Evolutionary conservation across 2,113 vertebrate genomes (phyloP).

Genomic region (Tragelaphus strepsiceros): DNA sequence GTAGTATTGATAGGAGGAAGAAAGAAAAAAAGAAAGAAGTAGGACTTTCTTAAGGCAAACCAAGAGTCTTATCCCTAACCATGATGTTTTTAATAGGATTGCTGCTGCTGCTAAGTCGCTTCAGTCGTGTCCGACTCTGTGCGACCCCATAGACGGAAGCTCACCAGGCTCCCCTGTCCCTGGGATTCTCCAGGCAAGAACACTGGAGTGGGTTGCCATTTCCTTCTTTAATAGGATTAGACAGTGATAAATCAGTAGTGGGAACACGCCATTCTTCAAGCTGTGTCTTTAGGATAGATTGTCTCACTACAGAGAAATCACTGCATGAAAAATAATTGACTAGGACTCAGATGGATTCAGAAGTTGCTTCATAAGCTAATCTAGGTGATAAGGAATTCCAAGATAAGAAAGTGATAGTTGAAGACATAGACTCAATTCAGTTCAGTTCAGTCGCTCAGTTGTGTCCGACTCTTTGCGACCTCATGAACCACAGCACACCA

Average conservation of each 20-base stretch:
- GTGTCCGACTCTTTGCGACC: not conserved
- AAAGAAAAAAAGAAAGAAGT: not conserved
- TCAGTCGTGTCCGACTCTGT: too few species aligned
- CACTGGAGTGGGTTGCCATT: too few species aligned
- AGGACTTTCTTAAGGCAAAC: not conserved
- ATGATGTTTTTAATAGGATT: not conserved
- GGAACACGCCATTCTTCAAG: not conserved
- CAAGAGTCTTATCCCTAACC: not conserved
- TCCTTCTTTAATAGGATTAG: not conserved
- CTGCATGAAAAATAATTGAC: not conserved
- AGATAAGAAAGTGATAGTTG: not conserved
- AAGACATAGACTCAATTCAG: not conserved
- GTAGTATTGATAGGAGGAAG: not conserved
- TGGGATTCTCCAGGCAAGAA: too few species aligned
- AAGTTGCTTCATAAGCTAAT: not conserved
- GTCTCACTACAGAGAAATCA: not conserved
- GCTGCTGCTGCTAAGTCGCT: too few species aligned
- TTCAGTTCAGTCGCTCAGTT: not conserved
- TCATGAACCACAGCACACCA: not conserved
- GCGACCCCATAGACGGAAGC: too few species aligned
- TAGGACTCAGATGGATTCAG: not conserved
- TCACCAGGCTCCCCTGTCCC: too few species aligned
- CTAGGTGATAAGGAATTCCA: not conserved
- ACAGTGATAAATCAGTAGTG: not conserved
- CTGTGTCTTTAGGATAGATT: not conserved